Conservation (phyloP, 2,888 invertebrate species). For the Reticulitermes lucifugus region DNA sequence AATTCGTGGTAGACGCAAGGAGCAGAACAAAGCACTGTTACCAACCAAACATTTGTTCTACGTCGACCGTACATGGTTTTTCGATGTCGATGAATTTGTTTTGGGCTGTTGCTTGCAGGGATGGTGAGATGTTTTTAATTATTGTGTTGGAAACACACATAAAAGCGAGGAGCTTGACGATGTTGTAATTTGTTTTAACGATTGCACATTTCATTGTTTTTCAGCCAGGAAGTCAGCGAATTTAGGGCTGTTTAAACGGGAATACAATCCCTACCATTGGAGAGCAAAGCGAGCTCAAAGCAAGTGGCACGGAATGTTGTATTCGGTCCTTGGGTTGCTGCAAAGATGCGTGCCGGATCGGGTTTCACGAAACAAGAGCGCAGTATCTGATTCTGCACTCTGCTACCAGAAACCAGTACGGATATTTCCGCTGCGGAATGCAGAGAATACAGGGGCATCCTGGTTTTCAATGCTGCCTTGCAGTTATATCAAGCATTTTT, state of each 20-base stretch:
- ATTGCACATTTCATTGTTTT: not conserved
- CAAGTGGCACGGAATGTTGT: slow-evolving; percentile 5
- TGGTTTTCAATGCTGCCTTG: too few species aligned
- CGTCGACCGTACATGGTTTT: too few species aligned
- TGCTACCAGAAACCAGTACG: not conserved
- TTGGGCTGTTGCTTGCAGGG: too few species aligned
- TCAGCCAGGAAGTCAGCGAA: not conserved
- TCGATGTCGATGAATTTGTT: too few species aligned
- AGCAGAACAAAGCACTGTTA: too few species aligned
- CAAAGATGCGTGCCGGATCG: not conserved
- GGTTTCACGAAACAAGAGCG: not conserved
- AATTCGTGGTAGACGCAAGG: too few species aligned
- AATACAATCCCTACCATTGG: not conserved
- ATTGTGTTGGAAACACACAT: too few species aligned
- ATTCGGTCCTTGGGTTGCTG: slow-evolving; percentile 19
- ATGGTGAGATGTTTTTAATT: too few species aligned
- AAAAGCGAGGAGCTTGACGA: too few species aligned
- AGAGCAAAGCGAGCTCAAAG: not conserved
- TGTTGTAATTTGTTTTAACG: too few species aligned
- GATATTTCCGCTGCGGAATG: not conserved
- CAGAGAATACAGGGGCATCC: not conserved
- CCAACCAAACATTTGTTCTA: too few species aligned
- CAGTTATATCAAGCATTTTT: too few species aligned
- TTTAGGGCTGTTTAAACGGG: not conserved
- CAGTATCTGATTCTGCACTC: not conserved